phyloP scores from a whole-genome alignment of 2,797 vertebrate species.

The Euthynnus affinis region DNA sequence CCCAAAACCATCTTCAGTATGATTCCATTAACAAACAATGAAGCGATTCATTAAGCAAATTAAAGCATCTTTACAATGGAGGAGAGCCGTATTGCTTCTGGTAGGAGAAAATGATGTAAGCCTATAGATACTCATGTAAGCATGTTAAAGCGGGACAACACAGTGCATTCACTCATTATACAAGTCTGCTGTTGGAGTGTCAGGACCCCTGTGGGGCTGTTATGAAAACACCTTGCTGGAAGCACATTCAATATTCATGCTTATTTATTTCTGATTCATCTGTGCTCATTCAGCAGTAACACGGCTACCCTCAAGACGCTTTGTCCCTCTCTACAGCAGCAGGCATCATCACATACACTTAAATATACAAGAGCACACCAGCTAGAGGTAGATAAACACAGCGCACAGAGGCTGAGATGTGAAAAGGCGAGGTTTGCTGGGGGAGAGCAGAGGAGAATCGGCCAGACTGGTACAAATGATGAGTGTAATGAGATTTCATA shows the following conservation, averaged over 20 bases:
- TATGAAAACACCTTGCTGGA: conserved; percentile 59
- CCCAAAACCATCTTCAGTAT: not conserved
- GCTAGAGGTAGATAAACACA: conserved; percentile 66
- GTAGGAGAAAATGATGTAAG: conserved; percentile 25
- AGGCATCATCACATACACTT: conserved; percentile 37
- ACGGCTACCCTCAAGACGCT: conserved; percentile 45
- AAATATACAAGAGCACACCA: conserved; percentile 45
- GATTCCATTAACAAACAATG: conserved; percentile 34
- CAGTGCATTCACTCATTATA: conserved; percentile 21
- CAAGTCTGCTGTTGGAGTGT: conserved; percentile 29
- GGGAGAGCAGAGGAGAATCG: conserved; percentile 62
- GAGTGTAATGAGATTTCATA: conserved; percentile 89
- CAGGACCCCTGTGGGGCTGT: conserved; percentile 35
- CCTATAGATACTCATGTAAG: conserved; percentile 17
- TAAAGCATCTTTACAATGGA: conserved; percentile 14
- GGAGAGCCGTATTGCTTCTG: conserved; percentile 5
- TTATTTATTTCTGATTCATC: conserved; percentile 61
- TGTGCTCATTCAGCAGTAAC: conserved; percentile 59
- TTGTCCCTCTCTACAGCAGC: conserved; percentile 43
- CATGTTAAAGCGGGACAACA: conserved; percentile 34
- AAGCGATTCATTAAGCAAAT: conserved; percentile 27
- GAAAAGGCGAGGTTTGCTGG: conserved; percentile 52
- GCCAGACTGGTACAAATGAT: conserved; percentile 85
- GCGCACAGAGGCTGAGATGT: conserved; percentile 49
- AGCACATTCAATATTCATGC: conserved; percentile 55